Evolutionary conservation across 2,888 invertebrate genomes (phyloP).

Genomic region (Tolmerus cingulatus): DNA sequence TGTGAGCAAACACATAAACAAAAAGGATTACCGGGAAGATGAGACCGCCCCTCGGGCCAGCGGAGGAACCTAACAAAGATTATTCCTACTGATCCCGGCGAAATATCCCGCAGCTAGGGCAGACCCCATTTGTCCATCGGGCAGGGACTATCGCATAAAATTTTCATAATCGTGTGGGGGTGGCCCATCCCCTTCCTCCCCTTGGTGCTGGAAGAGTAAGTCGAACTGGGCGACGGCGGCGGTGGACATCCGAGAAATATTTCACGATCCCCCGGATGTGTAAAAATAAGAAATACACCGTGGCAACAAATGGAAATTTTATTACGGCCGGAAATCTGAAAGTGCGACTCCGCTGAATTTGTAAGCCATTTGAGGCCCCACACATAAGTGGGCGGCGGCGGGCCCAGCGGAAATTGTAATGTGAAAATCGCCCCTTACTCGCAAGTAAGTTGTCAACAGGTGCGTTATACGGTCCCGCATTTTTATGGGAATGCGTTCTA

Average conservation of each 20-base stretch:
- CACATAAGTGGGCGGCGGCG: slow-evolving; percentile 8
- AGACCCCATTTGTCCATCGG: slow-evolving; percentile 26
- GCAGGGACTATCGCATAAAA: slow-evolving; percentile 39
- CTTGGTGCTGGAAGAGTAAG: neutral
- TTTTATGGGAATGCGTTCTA: slow-evolving; percentile 2
- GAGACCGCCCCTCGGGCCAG: neutral
- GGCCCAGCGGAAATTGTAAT: slow-evolving; percentile 33
- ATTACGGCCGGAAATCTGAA: slow-evolving; percentile 37
- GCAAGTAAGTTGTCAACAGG: slow-evolving; percentile 23
- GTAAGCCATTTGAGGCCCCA: slow-evolving; percentile 24
- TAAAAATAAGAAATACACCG: neutral
- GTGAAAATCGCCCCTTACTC: slow-evolving; percentile 33
- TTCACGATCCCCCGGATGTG: slow-evolving; percentile 14
- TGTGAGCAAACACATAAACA: slow-evolving; percentile 36
- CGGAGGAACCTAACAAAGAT: slow-evolving; percentile 46
- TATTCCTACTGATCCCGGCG: slow-evolving; percentile 40
- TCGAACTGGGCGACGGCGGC: neutral
- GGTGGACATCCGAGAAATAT: slow-evolving; percentile 7
- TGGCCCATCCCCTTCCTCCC: neutral
- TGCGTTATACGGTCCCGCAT: slow-evolving; percentile 13
- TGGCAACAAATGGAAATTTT: slow-evolving; percentile 46
- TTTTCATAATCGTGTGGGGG: slow-evolving; percentile 47
- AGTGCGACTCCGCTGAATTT: slow-evolving; percentile 24
- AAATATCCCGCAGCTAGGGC: neutral
- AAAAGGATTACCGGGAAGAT: slow-evolving; percentile 28